Base-by-base conservation (phyloP, 2,113 vertebrate species). In the Fregata magnificens region DNA sequence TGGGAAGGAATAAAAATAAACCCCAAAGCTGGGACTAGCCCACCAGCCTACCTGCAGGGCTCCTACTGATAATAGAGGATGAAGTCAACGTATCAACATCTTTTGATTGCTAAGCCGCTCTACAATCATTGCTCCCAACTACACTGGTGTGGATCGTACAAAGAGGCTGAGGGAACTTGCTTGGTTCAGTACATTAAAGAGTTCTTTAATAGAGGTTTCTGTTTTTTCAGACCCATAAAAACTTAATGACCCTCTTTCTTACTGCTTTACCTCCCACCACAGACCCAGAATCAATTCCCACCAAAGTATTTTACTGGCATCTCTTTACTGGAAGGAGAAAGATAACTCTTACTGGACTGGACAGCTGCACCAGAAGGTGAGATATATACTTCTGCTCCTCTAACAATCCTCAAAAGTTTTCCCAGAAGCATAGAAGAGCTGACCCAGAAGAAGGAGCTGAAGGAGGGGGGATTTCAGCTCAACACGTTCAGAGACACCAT, bases 101-200 rank as follows among this genome's bases (percentile, higher is more conserved):
- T 58, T 86, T 34, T 65, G 40, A 40, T 38, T 65, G 34, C 31
- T 10, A 22, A 81, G 6, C 62, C 28, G 17, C 58, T 70, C 53
- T 38, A 21, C 26, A 88, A 45, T 15, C 38, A 8, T 16, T 83
- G 56, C 21, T 82, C n/a, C n/a, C 49, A 67, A 0, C 42, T 55
- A 2, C 16, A 29, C 34, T 6, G 1, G 38, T 25, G 40, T 1
- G 1, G 50, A 58, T 69, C 36, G 32, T 4, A 40, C 42, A 58
- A 38, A 67, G 31, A 72, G 3, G 74, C n/a, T 5, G 4, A 82
- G 59, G 26, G 12, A 86, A 34, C 4, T 55, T 45, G 10, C 29
- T 62, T 32, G 15, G 25, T 55, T 79, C 72, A 63, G 49, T 40
- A 42, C 13, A 58, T 3, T 73, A 25, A 80, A 31, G 8, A 38